Percentiles rank a stretch among this genome's conserved stretches.
Evolutionary conservation across 2,797 vertebrate genomes (phyloP).

Genomic region (Trematomus bernacchii): DNA sequence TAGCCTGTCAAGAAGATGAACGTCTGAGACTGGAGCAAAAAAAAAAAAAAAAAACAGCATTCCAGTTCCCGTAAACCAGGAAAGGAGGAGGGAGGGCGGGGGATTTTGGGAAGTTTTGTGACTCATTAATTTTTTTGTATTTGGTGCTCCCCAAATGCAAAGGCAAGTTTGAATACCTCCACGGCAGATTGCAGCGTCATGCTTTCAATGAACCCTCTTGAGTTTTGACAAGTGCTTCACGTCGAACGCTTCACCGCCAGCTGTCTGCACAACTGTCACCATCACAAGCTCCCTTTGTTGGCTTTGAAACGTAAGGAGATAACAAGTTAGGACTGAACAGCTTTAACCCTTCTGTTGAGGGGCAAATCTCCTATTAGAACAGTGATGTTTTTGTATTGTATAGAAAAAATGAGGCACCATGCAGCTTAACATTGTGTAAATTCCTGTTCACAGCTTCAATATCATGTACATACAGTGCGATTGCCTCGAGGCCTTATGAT

Average conservation of each 20-base stretch:
- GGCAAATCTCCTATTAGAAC: too few species aligned
- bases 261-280: conserved; percentile 63
- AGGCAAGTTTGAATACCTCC: conserved; percentile 63
- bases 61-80: conserved; percentile 87
- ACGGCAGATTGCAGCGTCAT: conserved; percentile 62
- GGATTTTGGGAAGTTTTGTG: conserved; percentile 88
- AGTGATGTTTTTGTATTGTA: too few species aligned
- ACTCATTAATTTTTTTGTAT: conserved; percentile 88
- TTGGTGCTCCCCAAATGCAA: conserved; percentile 43
- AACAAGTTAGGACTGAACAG: conserved; percentile 49
- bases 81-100: conserved; percentile 70
- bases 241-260: conserved; percentile 40
- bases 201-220: conserved; percentile 57
- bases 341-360: background rate
- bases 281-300: conserved; percentile 39
- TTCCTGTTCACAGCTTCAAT: too few species aligned
- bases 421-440: too few species aligned
- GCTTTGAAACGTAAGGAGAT: conserved; percentile 66
- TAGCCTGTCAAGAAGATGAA: conserved; percentile 80
- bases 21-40: conserved; percentile 53
- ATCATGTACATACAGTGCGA: too few species aligned
- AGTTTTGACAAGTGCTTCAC: conserved; percentile 56
- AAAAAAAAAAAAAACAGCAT: conserved; percentile 74
- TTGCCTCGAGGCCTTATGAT: too few species aligned
- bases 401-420: too few species aligned